Evolutionary conservation across 2,113 vertebrate species (phyloP).

Genomic region (Candoia aspera): DNA sequence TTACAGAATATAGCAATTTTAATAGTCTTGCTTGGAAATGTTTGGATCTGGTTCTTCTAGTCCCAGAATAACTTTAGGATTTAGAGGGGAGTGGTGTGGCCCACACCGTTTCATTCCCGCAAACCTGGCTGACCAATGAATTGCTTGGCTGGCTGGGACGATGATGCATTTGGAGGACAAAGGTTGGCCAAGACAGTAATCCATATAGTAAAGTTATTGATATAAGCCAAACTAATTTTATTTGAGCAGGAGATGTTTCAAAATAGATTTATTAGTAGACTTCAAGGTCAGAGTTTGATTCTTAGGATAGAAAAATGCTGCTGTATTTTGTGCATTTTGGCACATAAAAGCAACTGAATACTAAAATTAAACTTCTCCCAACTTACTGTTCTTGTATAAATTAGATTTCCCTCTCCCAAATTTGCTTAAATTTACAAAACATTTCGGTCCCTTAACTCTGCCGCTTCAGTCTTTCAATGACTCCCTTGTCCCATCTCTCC

Average conservation of each 20-base stretch:
- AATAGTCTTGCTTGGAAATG: neutral
- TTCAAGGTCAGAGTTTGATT: neutral
- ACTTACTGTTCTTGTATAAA: neutral
- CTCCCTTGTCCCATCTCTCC: neutral
- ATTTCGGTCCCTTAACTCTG: neutral
- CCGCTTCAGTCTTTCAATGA: neutral
- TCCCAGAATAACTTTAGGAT: neutral
- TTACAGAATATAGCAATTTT: neutral
- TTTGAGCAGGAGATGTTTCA: neutral
- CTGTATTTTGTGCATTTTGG: neutral
- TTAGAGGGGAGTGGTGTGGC: too few relatives aligned
- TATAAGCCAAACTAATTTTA: neutral
- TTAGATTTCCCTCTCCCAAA: neutral
- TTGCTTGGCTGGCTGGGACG: too few relatives aligned
- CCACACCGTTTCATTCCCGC: too few relatives aligned
- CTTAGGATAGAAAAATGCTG: neutral
- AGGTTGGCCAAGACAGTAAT: too few relatives aligned
- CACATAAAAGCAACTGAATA: neutral
- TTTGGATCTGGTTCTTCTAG: neutral
- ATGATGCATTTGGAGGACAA: too few relatives aligned
- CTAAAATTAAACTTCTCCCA: neutral
- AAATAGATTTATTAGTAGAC: neutral
- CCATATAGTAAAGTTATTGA: too few relatives aligned
- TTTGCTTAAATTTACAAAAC: neutral
- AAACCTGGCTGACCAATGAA: too few relatives aligned